Evolutionary conservation across 1,140 invertebrate genomes (phyloP), one percentile per base, ranked within the genome.

Genomic region (Fopius arisanus): DNA sequence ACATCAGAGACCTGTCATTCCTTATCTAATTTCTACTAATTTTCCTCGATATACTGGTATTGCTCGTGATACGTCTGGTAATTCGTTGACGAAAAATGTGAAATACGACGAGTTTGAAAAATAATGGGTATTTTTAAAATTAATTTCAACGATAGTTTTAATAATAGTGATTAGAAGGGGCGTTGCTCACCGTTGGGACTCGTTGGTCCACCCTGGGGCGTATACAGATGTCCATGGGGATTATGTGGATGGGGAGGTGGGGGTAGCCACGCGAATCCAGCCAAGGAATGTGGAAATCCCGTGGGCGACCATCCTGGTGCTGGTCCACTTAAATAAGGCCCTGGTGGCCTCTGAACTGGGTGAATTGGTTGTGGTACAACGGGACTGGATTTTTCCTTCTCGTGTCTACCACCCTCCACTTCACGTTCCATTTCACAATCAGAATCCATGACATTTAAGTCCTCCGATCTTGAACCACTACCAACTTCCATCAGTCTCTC

Each of bases 361-460:
- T 88, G 87, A 67, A 88, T 88, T 28, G 87, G 87, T 65, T 88
- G 87, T 51, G 86, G 87, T 75, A 88, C 83, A 72, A 88, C 81
- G 31, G 87, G 86, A 65, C 86, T 86, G 12, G 86, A 84, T 65
- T 87, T 87, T 74, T 86, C 85, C 72, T 87, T 86, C 66, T 86
- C 82, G 78, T 70, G 78, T 72, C 29, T 62, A 63, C 54, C 28
- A 3, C 19, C 59, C 31, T 85, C 84, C 26, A 81, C 51, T 21
- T 86, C 86, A 69, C 80, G 79, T 68, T 87, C 85, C 59, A 84
- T 59, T 68, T 87, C 86, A 71, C 81, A 84, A 65, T 88, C 87
- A 75, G 87, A 88, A 74, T 88, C 87, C 84, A 87, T 85, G 23
- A 88, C 87, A 75, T 88, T 88, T 3, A 88, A 78, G 72, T 88